Evolutionary conservation across 2,888 invertebrate genomes (phyloP), one percentile per base, ranked within the genome.

Genomic region (Cyclophora punctaria): DNA sequence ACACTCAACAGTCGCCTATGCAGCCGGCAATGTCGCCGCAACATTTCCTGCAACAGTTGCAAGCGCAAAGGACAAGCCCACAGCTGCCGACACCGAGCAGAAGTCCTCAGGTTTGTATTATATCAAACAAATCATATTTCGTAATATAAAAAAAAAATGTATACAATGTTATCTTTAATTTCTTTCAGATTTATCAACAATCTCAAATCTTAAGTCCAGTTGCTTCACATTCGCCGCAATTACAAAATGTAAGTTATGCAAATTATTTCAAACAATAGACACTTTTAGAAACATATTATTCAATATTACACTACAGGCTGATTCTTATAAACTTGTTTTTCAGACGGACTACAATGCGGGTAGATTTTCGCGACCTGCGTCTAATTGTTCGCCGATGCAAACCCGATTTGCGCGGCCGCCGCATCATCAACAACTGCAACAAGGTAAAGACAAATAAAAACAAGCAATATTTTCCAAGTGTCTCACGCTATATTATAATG

Each of bases 201-300:
- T 83, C 85, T 51, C 88, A 87, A 73, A 87, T 89, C 45, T 87
- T 83, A 63, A 89, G 89, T 60, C 89, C 89, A 3, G 88, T 83
- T 3, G 69, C 88, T 3, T 85, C 89, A 3, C 87, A 88, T 60
- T 89, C 89, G 2, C 89, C 89, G 2, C 89, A 89, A 56, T 62
- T 89, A 55, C 89, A 89, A 71, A 80, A 78, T 61, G 83, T 88
- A 74, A 78, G 82, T 71, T 35, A 34, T 34, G 20, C 20, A 20
- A 20, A 20, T 20, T 20, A 20, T 20, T 20, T 20, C 2, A 20
- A 20, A 20, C 20, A 20, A 20, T 2, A 20, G 20, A 20, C 20
- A 1, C 20, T 20, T 20, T 20, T 20, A 20, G 20, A 20, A 20
- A 20, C 20, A 20, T 20, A 20, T 20, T 20, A 20, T 20, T 20